Evolutionary conservation across 1,140 invertebrate genomes (phyloP).

Genomic region (Helicoverpa zea): DNA sequence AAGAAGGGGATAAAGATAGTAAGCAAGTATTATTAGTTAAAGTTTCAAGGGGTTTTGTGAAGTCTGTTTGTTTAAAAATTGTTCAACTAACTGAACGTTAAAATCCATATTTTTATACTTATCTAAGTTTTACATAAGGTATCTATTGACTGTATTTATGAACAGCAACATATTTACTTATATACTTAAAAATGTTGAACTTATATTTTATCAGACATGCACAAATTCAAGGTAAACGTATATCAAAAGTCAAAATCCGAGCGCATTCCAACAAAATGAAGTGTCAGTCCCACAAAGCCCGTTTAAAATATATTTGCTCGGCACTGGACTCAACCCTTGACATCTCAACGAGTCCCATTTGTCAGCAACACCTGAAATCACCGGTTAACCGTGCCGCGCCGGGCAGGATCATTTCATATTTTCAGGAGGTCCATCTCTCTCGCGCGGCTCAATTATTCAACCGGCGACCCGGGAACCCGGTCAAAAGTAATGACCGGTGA

Average conservation of each 20-base stretch:
- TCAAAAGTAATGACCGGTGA: constrained; percentile 79
- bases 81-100: too few species aligned
- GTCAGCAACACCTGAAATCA: constrained; percentile 62
- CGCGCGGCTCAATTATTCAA: constrained; percentile 80
- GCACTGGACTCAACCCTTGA: constrained; percentile 31
- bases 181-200: too few species aligned
- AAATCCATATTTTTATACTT: too few species aligned
- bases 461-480: constrained; percentile 63
- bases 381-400: constrained; percentile 62
- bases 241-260: not conserved
- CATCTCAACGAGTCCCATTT: constrained; percentile 61
- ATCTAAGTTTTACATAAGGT: too few species aligned
- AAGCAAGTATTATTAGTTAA: not conserved
- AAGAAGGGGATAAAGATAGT: not conserved
- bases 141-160: too few species aligned
- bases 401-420: constrained; percentile 81
- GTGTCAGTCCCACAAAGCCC: not conserved
- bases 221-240: not conserved
- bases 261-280: not conserved
- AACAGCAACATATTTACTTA: too few species aligned
- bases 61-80: too few species aligned
- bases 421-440: constrained; percentile 77
- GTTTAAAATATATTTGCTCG: constrained; percentile 6
- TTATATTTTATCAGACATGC: too few species aligned
- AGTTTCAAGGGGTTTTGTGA: not conserved